These are phyloP conservation scores for Panthera tigris DNA, from an alignment of 2,113 vertebrate species.

Conservation along the genomic window DNA sequence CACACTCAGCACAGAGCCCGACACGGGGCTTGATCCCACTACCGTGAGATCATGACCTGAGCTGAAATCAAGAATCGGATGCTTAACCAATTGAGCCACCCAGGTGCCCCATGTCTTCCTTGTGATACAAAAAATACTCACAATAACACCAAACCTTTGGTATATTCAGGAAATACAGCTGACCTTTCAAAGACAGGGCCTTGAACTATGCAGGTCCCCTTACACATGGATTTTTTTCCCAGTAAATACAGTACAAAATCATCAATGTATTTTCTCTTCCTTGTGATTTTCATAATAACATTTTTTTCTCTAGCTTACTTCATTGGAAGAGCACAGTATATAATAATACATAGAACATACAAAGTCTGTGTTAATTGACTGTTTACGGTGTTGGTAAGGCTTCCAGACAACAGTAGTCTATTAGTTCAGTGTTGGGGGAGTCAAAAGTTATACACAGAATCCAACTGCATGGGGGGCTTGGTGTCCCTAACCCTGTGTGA, in stretches of 20 bases:
- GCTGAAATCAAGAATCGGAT: too few species aligned
- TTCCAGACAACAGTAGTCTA: not conserved
- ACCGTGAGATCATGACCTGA: too few species aligned
- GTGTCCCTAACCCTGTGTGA: not conserved
- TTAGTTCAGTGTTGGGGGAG: not conserved
- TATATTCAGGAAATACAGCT: not conserved
- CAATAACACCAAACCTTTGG: not conserved
- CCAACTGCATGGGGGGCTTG: not conserved
- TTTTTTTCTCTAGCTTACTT: not conserved
- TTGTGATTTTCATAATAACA: not conserved
- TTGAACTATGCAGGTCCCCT: not conserved
- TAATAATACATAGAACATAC: not conserved
- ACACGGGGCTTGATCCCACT: too few species aligned
- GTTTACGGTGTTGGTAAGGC: not conserved
- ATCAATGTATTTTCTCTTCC: not conserved
- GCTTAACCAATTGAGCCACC: too few species aligned
- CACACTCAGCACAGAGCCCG: too few species aligned
- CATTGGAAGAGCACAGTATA: not conserved
- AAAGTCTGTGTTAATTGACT: not conserved
- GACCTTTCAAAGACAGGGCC: not conserved
- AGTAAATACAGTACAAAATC: not conserved
- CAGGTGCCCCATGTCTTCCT: not conserved
- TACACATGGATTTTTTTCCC: not conserved
- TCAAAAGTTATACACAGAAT: not conserved
- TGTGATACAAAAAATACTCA: not conserved